These are phyloP conservation scores for Mythimna impura DNA, from an alignment of 2,888 invertebrate species.

Conservation along the genomic window DNA sequence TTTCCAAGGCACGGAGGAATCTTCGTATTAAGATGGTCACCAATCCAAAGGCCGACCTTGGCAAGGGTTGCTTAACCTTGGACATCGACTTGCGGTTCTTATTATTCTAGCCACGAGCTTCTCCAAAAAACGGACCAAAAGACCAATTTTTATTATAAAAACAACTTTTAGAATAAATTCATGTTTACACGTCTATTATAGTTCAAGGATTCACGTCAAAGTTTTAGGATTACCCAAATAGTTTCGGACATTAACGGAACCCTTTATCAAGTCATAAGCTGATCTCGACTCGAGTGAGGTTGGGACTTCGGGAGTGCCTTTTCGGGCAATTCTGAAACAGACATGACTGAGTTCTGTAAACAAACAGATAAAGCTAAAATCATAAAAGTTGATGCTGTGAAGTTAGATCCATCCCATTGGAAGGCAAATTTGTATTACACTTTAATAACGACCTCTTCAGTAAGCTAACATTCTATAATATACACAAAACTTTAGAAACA, in stretches of 20 bases:
- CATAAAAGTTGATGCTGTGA: background rate
- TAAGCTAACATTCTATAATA: background rate
- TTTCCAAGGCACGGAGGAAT: no score
- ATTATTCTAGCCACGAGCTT: no score
- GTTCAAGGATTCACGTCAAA: background rate
- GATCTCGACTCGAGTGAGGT: constrained; percentile 2
- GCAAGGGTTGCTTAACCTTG: no score
- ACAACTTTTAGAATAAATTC: background rate
- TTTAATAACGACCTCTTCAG: background rate
- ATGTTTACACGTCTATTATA: background rate
- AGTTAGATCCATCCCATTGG: background rate
- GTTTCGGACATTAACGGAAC: constrained; percentile 9
- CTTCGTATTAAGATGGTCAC: no score
- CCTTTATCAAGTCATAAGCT: constrained; percentile 13
- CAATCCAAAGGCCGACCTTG: no score
- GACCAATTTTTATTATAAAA: background rate
- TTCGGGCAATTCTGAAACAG: background rate
- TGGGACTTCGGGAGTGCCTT: background rate
- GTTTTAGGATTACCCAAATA: background rate
- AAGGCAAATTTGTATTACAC: background rate
- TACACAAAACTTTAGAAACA: no score
- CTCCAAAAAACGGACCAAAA: no score
- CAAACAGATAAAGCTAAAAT: background rate
- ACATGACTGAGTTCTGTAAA: background rate
- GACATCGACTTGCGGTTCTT: no score